Percentiles rank a stretch among this genome's conserved stretches.
Evolutionary conservation across 2,113 vertebrate species (phyloP).

Genomic region (Donacobius atricapilla): DNA sequence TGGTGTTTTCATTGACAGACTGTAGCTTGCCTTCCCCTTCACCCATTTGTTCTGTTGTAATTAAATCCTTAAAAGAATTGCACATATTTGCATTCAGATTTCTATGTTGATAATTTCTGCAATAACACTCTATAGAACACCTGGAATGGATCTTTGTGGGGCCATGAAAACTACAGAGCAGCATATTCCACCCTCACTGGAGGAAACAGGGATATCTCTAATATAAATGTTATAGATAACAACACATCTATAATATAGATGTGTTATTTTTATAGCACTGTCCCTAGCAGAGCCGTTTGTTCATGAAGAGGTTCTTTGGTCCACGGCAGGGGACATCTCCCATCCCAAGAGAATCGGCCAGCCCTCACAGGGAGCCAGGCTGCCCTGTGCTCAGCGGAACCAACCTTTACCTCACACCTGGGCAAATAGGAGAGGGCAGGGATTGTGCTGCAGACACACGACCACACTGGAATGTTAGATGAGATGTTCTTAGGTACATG

Average conservation of each 20-base stretch:
- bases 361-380: not conserved
- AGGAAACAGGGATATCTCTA: not conserved
- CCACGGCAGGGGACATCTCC: not conserved
- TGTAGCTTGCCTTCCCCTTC: not conserved
- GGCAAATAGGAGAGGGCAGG: not conserved
- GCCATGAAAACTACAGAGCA: not conserved
- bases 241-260: not conserved
- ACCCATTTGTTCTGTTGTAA: not conserved
- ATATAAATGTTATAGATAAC: not conserved
- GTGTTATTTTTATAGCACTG: rapidly evolving
- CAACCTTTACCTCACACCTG: not conserved
- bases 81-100: not conserved
- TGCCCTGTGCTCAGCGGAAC: not conserved
- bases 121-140: not conserved
- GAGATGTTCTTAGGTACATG: rapidly evolving
- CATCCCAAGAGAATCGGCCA: not conserved
- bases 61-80: not conserved
- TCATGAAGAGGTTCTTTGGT: not conserved
- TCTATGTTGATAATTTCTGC: not conserved
- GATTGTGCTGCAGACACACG: rapidly evolving
- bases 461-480: rapidly evolving
- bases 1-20: not conserved
- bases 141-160: not conserved
- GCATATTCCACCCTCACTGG: not conserved
- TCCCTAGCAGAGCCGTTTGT: not conserved